phyloP scores from a whole-genome alignment of 1,140 invertebrate species.

The Hormaphis cornu region DNA sequence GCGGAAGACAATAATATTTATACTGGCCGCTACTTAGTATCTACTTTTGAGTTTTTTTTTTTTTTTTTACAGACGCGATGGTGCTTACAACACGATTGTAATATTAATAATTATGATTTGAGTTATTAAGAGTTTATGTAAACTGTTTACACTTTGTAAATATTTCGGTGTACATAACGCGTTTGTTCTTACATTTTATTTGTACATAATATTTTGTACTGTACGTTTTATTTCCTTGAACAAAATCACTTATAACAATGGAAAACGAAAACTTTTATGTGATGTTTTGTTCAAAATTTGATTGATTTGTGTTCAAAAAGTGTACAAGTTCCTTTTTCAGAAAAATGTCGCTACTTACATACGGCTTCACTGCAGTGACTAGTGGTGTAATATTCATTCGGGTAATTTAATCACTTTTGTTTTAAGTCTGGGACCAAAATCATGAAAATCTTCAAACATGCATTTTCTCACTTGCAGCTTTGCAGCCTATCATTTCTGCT shows the following conservation, averaged over 20 bases:
- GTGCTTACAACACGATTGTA: conserved; percentile 9
- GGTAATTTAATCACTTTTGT: not conserved
- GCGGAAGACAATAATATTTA: not conserved
- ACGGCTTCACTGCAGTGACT: not conserved
- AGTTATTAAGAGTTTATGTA: no score
- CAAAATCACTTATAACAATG: not conserved
- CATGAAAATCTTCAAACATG: not conserved
- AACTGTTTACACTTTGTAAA: not conserved
- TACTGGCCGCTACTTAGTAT: not conserved
- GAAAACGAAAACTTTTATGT: conserved; percentile 2
- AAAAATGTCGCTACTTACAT: not conserved
- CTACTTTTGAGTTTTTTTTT: not conserved
- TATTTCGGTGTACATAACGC: not conserved
- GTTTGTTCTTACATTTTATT: not conserved
- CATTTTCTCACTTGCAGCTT: not conserved
- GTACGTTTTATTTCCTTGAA: not conserved
- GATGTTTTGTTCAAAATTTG: conserved; percentile 6
- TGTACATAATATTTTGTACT: not conserved
- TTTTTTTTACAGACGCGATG: not conserved
- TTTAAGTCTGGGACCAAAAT: not conserved
- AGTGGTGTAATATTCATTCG: not conserved
- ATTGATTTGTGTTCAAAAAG: conserved; percentile 16
- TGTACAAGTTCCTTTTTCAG: conserved; percentile 5
- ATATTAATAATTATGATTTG: not conserved
- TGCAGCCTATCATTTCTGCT: not conserved